Evolutionary conservation across 1,140 invertebrate genomes (phyloP), one percentile per base, ranked within the genome.

Genomic region (Pseudomyrmex dendroicus): DNA sequence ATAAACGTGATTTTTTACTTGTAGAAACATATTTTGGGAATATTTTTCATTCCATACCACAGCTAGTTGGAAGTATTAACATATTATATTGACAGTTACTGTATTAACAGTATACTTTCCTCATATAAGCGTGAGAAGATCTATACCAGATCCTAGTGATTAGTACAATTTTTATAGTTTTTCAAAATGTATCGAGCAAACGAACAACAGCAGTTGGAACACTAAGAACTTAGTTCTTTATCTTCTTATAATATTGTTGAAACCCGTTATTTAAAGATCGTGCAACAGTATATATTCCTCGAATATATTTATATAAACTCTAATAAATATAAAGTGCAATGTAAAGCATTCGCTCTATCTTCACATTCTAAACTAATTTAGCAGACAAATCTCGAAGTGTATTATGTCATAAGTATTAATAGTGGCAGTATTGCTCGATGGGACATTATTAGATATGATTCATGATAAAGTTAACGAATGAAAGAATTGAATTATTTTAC

Each of bases 91-190:
- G 35, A 35, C 35, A 22, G 22, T 22, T 22, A 22, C 73, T 64
- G 46, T 67, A 67, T 62, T 35, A 5, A 35, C 35, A 57, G 48
- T 68, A 44, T 78, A 68, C 52, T 59, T n/a, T n/a, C 61, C 56
- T 22, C 35, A 54, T 54, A 7, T 35, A 59, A 48, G 22, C 25
- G 54, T 57, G 52, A 59, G 54, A 80, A 54, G 44, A n/a, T n/a
- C 15, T 72, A 61, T 72, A 72, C 20, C 44, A 17, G 59, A 70
- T 78, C 44, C 76, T 80, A 80, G 44, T 48, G 15, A 59, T 80
- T 80, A 80, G 66, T 68, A 61, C 66, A 78, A 78, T 70, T 80
- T 80, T 80, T 80, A 72, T 80, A 80, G 76, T 80, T 72, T 80
- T 80, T 72, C 66, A 80, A 80, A 70, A n/a, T 80, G 44, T 72